Base-by-base conservation (phyloP, 2,113 vertebrate species). In the Ammodytes dubius region DNA sequence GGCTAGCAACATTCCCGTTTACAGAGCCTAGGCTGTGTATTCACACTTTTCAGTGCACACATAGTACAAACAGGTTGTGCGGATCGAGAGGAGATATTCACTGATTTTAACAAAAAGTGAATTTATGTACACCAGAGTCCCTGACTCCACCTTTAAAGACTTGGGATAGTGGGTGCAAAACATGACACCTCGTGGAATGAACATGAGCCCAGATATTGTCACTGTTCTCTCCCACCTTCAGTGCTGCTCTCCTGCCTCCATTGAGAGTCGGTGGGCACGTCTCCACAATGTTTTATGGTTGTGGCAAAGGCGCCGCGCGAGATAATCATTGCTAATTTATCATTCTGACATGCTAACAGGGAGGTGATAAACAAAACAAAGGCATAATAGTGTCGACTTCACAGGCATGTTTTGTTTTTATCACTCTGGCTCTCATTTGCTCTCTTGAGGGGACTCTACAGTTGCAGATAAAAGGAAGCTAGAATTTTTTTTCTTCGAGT, bases 251-350 rank as follows among this genome's bases (percentile, higher is more conserved):
- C 46, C 46, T 49, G 78, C 63, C 79, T 86, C 70, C 10, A 17
- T 19, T 46, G 81, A 83, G 80, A 70, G 64, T 50, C 43, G 2
- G 60, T 56, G 66, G 73, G 81, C 87, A 60, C 72, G 54, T 60
- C 71, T 79, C 57, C 82, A 82, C 70, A 0, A 10, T 72, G 76
- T 69, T 88, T 85, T 78, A 80, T 83, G 82, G 53, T 74, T 60
- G 83, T 73, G 79, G 74, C 87, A 66, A 27, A 77, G 70, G 75
- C 67, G 27, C 77, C 53, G 80, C 79, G 42, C 11, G 5, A 85
- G 81, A 83, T 88, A 77, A 90, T 89, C 85, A 74, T 71, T 73
- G 74, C 76, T 84, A 85, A 88, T 92, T 91, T 75, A 93, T 93
- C 89, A 90, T 81, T 70, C 64, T 87, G 91, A 87, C 88, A 80